Evolutionary conservation across 2,113 vertebrate genomes (phyloP), one percentile per base, ranked within the genome.

Genomic region (Chauna torquata): DNA sequence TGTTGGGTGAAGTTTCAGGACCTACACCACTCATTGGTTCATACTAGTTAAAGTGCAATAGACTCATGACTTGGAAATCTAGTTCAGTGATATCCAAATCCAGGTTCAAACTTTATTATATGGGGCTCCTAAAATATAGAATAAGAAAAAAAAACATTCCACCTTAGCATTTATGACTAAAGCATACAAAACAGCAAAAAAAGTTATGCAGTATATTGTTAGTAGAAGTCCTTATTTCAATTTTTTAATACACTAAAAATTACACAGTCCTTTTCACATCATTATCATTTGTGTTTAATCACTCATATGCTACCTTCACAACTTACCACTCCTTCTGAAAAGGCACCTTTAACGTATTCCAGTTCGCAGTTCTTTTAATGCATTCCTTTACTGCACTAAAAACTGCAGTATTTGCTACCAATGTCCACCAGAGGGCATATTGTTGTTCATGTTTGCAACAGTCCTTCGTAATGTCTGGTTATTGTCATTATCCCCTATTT

Each of bases 351-450:
- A 50, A 71, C 8, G 2, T 36, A 20, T 3, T 32, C 3, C 45
- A 45, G 24, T 6, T 12, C 5, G 7, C 24, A 5, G 9, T 6
- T 30, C 16, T 10, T 57, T 4, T 4, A 20, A 52, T 0, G 2
- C 25, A 47, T 9, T 20, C 34, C 16, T 42, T 4, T 5, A 22
- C 3, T 14, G 8, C 12, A 3, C 4, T 2, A 23, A 32, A 25
- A 79, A 9, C 14, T 10, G 27, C 49, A 62, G 68, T 7, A 61
- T 44, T 75, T 80, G 8, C 22, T 22, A 8, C 0, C 20, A 14
- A 11, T 18, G 19, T 12, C 94, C 96, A 82, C 86, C 69, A 96
- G 97, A 97, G 97, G 94, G 76, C 93, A 49, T 2, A 24, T 6
- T 47, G 50, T 17, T 9, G 44, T 4, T 20, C 13, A 1, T 1